Evolutionary conservation across 2,113 vertebrate species (phyloP), one percentile per base, ranked within the genome.

Genomic region (Carassius carassius): DNA sequence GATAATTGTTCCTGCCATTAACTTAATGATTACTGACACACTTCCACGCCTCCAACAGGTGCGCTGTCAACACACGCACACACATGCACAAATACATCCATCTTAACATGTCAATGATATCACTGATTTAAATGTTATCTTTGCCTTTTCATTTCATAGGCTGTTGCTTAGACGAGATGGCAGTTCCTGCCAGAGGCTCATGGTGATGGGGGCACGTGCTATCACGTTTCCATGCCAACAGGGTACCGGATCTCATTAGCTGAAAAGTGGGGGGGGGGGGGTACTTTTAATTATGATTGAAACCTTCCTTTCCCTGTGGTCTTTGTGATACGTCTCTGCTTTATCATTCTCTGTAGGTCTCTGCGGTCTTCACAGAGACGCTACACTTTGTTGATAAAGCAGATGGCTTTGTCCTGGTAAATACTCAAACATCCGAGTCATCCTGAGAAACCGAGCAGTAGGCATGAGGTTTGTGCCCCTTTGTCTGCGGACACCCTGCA

Each of bases 181-280:
- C 86, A 83, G 51, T 77, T 80, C 84, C 84, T 73, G 44, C 70
- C 44, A 17, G 76, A 90, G 81, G 56, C 73, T 25, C 85, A 60
- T 65, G 65, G 73, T 29, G 47, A 67, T 13, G 13, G 73, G 29
- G n/a, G 54, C 41, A 25, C 17, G 47, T 77, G 54, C 85, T 88
- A 81, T 84, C 87, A 88, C 13, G 90, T 90, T 90, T 88, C 88
- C 88, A 90, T 90, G 87, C 88, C 90, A 88, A 90, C 88, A 73
- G 78, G 85, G 69, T 85, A 82, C 65, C 63, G 70, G 83, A 85
- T 89, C 85, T 88, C 88, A 88, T 90, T 88, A 89, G 63, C 78
- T 70, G 65, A 86, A 84, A 89, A 29, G 29, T 29, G 29, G 47
- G 16, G 87, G 82, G 81, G 63, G 75, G 75, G 84, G 83, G 81